Evolutionary conservation across 2,797 vertebrate genomes (phyloP).

Genomic region (Helostoma temminkii): DNA sequence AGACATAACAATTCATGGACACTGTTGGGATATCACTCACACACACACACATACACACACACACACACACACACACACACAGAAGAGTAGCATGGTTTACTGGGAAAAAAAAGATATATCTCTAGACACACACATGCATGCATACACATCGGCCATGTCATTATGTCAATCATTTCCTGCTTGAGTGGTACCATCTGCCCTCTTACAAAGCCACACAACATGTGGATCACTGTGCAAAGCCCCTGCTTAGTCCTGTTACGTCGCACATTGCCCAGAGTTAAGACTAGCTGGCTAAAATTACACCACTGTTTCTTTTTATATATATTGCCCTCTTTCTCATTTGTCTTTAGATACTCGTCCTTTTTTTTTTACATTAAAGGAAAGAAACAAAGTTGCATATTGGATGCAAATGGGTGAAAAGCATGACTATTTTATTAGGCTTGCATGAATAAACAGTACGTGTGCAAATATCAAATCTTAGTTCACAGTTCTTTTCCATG

Average conservation of each 20-base stretch:
- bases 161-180: slow-evolving; percentile 88
- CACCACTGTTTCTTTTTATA: slow-evolving; percentile 39
- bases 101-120: background rate
- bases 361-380: slow-evolving; percentile 14
- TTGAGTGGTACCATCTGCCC: slow-evolving; percentile 88
- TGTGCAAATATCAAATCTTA: background rate
- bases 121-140: slow-evolving; percentile 35
- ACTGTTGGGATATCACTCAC: background rate
- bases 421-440: slow-evolving; percentile 18
- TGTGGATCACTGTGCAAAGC: slow-evolving; percentile 77
- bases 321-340: slow-evolving; percentile 18
- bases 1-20: slow-evolving; percentile 18
- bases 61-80: background rate
- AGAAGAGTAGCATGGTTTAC: background rate
- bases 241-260: slow-evolving; percentile 65
- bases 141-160: slow-evolving; percentile 77
- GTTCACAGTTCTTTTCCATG: slow-evolving; percentile 10
- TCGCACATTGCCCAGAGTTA: slow-evolving; percentile 60
- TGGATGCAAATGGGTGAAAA: slow-evolving; percentile 1
- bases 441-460: background rate
- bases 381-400: background rate
- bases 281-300: slow-evolving; percentile 62
- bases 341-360: slow-evolving; percentile 10
- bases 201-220: slow-evolving; percentile 84
- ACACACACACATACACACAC: background rate